A percentile compares a stretch with the other conserved stretches of the same genome.
phyloP scores from a whole-genome alignment of 2,797 vertebrate genomes.

The Picus viridis region DNA sequence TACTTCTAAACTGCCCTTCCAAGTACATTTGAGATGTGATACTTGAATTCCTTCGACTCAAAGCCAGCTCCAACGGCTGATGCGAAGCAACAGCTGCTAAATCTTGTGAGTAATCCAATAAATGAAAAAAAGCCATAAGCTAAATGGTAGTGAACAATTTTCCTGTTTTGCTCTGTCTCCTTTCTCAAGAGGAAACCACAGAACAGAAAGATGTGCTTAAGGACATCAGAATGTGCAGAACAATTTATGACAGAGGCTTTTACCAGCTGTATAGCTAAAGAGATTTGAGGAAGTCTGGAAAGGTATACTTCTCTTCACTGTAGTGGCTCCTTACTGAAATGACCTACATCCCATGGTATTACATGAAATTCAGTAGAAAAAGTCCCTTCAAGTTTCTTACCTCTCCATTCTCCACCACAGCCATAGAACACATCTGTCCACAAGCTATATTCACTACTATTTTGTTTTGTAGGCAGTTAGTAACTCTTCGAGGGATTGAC shows the following conservation, averaged over 20 bases:
- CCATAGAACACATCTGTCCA: slow-evolving; percentile 98
- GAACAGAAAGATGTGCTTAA: neutral
- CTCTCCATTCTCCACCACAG: slow-evolving; percentile 95
- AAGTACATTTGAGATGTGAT: neutral
- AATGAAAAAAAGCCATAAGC: neutral
- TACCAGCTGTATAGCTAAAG: neutral
- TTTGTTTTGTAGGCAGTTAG: slow-evolving; percentile 95
- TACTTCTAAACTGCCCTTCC: neutral
- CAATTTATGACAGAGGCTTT: neutral
- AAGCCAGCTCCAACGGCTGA: neutral
- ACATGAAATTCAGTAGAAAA: neutral
- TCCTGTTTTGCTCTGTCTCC: neutral
- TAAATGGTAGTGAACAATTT: neutral
- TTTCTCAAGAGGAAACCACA: neutral
- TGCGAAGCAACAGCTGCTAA: neutral
- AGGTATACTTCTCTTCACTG: neutral
- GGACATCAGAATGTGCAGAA: neutral
- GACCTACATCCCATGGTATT: neutral
- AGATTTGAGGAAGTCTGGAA: neutral
- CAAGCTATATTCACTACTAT: slow-evolving; percentile 93
- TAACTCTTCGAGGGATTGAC: slow-evolving; percentile 93
- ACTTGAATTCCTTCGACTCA: neutral
- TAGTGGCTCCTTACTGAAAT: neutral
- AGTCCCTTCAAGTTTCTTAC: slow-evolving; percentile 73
- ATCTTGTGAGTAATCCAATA: neutral